phyloP scores from a whole-genome alignment of 2,888 invertebrate genomes.

The Ophioninae sp. region DNA sequence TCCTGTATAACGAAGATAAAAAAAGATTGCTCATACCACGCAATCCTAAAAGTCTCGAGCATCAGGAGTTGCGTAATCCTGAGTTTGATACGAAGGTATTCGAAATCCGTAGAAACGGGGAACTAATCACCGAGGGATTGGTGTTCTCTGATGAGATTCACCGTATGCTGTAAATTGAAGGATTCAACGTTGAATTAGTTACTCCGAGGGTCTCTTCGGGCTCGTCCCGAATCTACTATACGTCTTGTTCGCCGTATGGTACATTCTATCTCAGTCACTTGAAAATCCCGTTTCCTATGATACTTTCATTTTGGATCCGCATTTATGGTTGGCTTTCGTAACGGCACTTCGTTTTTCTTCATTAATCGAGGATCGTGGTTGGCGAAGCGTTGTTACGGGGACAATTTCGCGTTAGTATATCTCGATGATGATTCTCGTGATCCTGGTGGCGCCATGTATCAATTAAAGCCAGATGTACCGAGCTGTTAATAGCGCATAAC shows the following conservation, averaged over 20 bases:
- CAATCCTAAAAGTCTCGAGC: conserved; percentile 13
- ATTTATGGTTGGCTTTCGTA: background rate
- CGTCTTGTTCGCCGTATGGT: background rate
- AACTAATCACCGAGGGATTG: conserved; percentile 63
- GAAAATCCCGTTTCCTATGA: background rate
- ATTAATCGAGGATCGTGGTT: background rate
- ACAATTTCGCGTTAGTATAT: conserved; percentile 45
- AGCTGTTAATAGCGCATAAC: conserved; percentile 65
- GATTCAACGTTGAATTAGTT: conserved; percentile 61
- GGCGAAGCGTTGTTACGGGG: background rate
- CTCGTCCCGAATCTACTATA: conserved; percentile 33
- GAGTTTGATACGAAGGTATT: conserved; percentile 52
- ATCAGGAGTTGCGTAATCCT: conserved; percentile 57
- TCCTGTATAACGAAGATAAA: too few relatives aligned
- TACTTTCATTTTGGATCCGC: background rate
- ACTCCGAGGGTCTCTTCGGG: conserved; percentile 17
- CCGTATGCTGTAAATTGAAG: conserved; percentile 42
- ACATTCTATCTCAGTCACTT: background rate
- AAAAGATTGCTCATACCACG: too few relatives aligned
- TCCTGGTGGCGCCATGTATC: conserved; percentile 54
- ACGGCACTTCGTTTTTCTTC: background rate
- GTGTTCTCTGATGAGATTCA: conserved; percentile 64
- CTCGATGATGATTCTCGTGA: conserved; percentile 53
- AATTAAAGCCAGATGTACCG: conserved; percentile 66
- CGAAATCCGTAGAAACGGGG: conserved; percentile 44